A percentile compares a stretch with the other conserved stretches of the same genome.
phyloP scores from a whole-genome alignment of 2,888 invertebrate genomes.

The Sepiola atlantica region DNA sequence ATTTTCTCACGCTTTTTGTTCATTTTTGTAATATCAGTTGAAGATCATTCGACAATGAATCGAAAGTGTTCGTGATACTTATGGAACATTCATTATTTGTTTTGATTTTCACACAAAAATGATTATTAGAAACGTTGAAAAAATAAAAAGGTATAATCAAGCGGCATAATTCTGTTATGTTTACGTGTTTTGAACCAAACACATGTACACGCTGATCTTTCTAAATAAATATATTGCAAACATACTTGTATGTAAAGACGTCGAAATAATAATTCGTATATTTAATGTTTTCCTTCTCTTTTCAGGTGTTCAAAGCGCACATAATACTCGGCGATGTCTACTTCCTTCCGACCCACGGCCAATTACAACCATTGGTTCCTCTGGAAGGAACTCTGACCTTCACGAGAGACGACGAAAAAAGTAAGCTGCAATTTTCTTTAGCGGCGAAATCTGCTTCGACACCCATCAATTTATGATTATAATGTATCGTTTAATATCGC shows the following conservation, averaged over 20 bases:
- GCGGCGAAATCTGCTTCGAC: background rate
- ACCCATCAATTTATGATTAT: background rate
- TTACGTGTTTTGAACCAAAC: no score
- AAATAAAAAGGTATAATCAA: no score
- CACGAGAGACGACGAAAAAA: conserved; percentile 55
- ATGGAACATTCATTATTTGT: no score
- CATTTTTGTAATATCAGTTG: no score
- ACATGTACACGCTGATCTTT: background rate
- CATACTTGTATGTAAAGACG: background rate
- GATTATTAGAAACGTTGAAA: no score
- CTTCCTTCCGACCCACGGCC: conserved; percentile 59
- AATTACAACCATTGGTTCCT: conserved; percentile 51
- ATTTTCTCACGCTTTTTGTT: no score
- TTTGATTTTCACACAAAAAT: no score
- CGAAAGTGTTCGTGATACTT: no score
- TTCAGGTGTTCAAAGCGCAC: conserved; percentile 66
- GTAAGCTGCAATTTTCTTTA: conserved; percentile 52
- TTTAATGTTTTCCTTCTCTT: background rate
- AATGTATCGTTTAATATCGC: background rate
- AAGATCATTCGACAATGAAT: no score
- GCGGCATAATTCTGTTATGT: no score
- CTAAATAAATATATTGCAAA: background rate
- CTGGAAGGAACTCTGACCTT: conserved; percentile 59
- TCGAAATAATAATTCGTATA: background rate
- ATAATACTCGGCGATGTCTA: conserved; percentile 57